Evolutionary conservation across 2,888 invertebrate genomes (phyloP).

Genomic region (Sclerodermus sp.): DNA sequence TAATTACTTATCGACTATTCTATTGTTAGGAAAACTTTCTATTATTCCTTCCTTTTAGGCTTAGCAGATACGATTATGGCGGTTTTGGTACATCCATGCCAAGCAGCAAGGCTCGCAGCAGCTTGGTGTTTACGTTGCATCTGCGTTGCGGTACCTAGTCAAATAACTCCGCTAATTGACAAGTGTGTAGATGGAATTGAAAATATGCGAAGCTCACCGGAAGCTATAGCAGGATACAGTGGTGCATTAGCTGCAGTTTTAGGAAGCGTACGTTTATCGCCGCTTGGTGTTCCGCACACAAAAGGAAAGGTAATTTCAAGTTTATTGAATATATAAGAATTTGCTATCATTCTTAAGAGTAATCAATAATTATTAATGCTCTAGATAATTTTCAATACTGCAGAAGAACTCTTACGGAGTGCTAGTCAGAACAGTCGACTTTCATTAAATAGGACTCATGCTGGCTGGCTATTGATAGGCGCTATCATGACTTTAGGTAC

Average conservation of each 20-base stretch:
- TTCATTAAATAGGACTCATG: conserved; percentile 92
- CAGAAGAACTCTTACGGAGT: conserved; percentile 92
- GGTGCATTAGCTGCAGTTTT: conserved; percentile 91
- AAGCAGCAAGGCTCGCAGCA: conserved; percentile 89
- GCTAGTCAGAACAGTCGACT: conserved; percentile 96
- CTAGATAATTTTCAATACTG: conserved; percentile 87
- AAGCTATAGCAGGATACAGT: conserved; percentile 89
- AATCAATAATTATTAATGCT: too few relatives aligned
- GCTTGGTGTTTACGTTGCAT: conserved; percentile 93
- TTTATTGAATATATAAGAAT: too few relatives aligned
- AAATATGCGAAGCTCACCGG: conserved; percentile 85
- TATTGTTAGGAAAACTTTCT: too few relatives aligned
- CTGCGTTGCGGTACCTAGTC: conserved; percentile 91
- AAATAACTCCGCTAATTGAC: conserved; percentile 91
- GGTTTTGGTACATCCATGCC: conserved; percentile 91
- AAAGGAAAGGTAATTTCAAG: conserved; percentile 79
- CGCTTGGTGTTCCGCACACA: conserved; percentile 92
- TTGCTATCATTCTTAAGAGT: too few relatives aligned
- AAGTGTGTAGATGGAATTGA: conserved; percentile 86
- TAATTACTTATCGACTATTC: conserved; percentile 1
- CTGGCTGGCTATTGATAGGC: conserved; percentile 96
- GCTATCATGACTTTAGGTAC: conserved; percentile 95
- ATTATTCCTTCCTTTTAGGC: conserved; percentile 57
- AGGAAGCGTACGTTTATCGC: conserved; percentile 87
- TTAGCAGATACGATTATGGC: conserved; percentile 77